phyloP scores from a whole-genome alignment of 2,888 invertebrate genomes.

The Coelinius sp. region DNA sequence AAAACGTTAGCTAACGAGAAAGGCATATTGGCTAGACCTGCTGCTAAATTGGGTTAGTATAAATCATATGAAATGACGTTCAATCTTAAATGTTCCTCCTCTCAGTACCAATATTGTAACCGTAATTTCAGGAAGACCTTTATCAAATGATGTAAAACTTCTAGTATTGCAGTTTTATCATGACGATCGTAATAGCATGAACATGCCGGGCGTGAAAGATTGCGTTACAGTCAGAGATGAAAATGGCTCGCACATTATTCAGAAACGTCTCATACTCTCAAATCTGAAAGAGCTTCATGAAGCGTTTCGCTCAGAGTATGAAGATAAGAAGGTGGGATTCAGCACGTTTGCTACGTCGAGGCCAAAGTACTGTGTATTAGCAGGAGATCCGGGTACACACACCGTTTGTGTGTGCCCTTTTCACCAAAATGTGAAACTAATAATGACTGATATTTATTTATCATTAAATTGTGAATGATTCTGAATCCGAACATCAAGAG shows the following conservation, averaged over 20 bases:
- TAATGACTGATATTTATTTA: conserved; percentile 30
- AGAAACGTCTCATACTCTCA: conserved; percentile 33
- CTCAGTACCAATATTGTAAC: neutral
- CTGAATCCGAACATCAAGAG: neutral
- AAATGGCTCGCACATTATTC: neutral
- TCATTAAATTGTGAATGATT: neutral
- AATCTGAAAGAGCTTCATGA: conserved; percentile 41
- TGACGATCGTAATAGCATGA: neutral
- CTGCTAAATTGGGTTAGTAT: neutral
- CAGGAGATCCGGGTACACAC: conserved; percentile 47
- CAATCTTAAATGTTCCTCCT: neutral
- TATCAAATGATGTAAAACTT: neutral
- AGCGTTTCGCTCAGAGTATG: conserved; percentile 27
- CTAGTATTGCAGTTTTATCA: neutral
- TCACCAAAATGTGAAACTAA: conserved; percentile 50
- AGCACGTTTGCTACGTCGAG: conserved; percentile 41
- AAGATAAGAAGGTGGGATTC: conserved; percentile 41
- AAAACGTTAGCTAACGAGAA: neutral
- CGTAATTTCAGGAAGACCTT: neutral
- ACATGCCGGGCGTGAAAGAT: neutral
- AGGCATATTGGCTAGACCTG: neutral
- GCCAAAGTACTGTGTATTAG: conserved; percentile 40
- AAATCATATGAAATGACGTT: neutral
- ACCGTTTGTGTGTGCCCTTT: conserved; percentile 49
- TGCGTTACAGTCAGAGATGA: neutral